phyloP scores from a whole-genome alignment of 2,113 vertebrate genomes.

The Peromyscus californicus region DNA sequence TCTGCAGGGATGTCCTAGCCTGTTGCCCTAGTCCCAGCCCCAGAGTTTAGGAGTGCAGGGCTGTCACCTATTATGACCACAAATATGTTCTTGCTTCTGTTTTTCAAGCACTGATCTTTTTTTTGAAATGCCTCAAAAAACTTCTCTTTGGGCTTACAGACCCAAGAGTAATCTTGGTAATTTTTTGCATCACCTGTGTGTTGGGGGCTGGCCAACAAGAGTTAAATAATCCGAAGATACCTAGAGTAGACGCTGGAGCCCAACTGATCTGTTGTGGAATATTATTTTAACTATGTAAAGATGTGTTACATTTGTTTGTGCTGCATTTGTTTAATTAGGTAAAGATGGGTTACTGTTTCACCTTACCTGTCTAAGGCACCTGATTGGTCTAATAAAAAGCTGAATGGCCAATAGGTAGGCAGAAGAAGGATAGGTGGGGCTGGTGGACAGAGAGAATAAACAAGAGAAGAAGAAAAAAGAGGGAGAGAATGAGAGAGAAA shows the following conservation, averaged over 20 bases:
- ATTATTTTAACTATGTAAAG: background rate
- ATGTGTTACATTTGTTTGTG: background rate
- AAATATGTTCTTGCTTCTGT: background rate
- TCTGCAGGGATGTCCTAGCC: background rate
- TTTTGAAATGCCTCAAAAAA: constrained; percentile 18
- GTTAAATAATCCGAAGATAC: background rate
- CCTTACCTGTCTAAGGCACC: background rate
- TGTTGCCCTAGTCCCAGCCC: background rate
- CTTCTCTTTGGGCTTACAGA: background rate
- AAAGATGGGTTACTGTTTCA: background rate
- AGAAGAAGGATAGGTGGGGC: background rate
- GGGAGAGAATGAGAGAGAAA: background rate
- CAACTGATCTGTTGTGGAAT: background rate
- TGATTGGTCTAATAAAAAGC: background rate
- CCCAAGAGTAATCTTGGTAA: background rate
- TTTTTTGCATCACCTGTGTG: background rate
- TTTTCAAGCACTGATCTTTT: background rate
- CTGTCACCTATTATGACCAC: background rate
- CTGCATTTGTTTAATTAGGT: background rate
- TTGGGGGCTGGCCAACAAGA: background rate
- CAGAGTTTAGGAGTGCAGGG: background rate
- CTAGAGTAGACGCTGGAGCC: background rate
- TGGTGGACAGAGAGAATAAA: background rate
- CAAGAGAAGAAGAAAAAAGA: background rate
- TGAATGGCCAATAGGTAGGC: background rate